These are phyloP conservation scores for Lydus trimaculatus DNA, from an alignment of 2,888 invertebrate genomes.

Conservation along the genomic window DNA sequence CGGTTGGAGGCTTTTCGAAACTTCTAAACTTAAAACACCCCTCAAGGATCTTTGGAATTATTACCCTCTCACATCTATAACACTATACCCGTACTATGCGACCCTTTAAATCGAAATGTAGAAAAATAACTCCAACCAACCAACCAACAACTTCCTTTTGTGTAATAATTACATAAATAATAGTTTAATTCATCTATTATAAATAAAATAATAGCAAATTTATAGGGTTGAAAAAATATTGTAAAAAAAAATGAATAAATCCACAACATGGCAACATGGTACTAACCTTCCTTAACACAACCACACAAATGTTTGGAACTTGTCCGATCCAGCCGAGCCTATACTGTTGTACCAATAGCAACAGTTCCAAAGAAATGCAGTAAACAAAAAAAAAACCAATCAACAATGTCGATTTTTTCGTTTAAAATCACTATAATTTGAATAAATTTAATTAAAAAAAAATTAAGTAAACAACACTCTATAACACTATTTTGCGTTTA, in stretches of 20 bases:
- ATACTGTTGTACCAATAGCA: neutral
- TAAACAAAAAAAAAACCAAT: neutral
- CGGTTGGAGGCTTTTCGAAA: neutral
- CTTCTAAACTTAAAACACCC: neutral
- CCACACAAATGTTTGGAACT: neutral
- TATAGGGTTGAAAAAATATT: neutral
- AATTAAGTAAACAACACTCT: neutral
- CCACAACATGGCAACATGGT: conserved; percentile 24
- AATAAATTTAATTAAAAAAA: no score
- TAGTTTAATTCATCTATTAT: no score
- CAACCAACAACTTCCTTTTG: no score
- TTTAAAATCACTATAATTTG: neutral
- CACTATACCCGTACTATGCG: no score
- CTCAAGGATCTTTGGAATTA: neutral
- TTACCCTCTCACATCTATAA: neutral
- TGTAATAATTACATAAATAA: no score
- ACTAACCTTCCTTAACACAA: conserved; percentile 23
- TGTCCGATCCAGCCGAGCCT: neutral
- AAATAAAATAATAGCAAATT: no score
- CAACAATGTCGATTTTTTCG: neutral
- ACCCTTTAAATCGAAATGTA: no score
- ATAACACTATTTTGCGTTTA: neutral
- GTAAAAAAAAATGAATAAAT: no score
- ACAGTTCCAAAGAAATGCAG: neutral
- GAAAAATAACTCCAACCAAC: neutral